Base-by-base conservation (phyloP, 2,888 invertebrate species). In the Onchidella celtica region DNA sequence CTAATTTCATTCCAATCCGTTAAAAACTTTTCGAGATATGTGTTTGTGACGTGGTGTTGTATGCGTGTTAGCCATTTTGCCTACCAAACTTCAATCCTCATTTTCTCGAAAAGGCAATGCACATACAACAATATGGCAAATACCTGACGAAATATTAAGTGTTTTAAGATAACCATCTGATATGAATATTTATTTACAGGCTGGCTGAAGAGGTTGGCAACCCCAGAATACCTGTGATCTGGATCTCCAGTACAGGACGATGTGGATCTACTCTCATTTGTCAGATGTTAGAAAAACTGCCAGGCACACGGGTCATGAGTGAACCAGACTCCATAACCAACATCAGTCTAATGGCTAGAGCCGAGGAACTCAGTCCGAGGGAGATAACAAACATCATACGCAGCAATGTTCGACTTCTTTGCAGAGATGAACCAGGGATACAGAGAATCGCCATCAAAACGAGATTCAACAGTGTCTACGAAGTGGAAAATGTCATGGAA, bases 181-280 rank as follows among this genome's bases (percentile, higher is more conserved):
- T n/a, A n/a, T n/a, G n/a, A n/a, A n/a, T n/a, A n/a, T 72, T 47
- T 27, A 3, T 4, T 72, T 24, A 17, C 72, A 72, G 73, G 17
- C 73, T 88, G 9, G 84, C 87, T 11, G 79, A 85, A 3, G 83
- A 84, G 17, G 66, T 86, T 2, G 86, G 86, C 0, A 77, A 86
- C 14, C 86, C 87, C 17, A 68, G 38, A 27, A 55, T 83, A n/a
- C 85, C 79, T 34, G 85, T 85, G 69, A 83, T 82, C n/a, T 85
- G 82, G 84, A 38, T 87, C 29, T 83, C 86, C n/a, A 87, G 84
- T 69, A 87, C 86, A 3, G 88, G 89, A 0, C 82, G 89, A 27
- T 89, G 89, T 79, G 89, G 88, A 3, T 87, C 87, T 11, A 88
- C 88, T 9, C 32, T 87, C 32, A 72, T 89, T 24, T 47, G 79